Conservation (phyloP, 1,140 invertebrate genomes). For the Drosophila sulfurigaster region DNA sequence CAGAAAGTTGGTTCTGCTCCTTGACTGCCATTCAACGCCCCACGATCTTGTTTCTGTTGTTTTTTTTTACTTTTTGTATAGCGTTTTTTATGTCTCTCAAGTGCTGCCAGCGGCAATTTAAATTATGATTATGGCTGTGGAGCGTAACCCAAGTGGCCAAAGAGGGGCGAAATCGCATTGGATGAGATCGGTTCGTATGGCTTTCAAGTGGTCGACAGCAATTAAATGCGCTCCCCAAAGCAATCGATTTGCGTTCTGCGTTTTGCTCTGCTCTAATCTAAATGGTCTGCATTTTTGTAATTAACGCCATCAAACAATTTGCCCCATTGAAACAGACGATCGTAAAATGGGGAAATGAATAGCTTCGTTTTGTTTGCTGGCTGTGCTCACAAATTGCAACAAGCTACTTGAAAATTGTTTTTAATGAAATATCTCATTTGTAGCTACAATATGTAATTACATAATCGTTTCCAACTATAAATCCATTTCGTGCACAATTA, state of each 20-base stretch:
- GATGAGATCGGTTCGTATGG: slow-evolving; percentile 7
- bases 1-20: slow-evolving; percentile 7
- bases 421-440: slow-evolving; percentile 36
- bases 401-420: slow-evolving; percentile 48
- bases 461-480: slow-evolving; percentile 7
- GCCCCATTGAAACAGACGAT: slow-evolving; percentile 17
- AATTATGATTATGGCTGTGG: slow-evolving; percentile 57
- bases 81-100: slow-evolving; percentile 35
- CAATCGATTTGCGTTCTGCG: slow-evolving; percentile 42
- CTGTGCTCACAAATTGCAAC: slow-evolving; percentile 22
- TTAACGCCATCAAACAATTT: slow-evolving; percentile 55
- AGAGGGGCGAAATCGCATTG: neutral
- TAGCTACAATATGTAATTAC: slow-evolving; percentile 17
- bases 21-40: slow-evolving; percentile 34
- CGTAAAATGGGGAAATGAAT: slow-evolving; percentile 44
- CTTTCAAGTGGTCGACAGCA: slow-evolving; percentile 47
- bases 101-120: slow-evolving; percentile 51
- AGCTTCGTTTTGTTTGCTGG: slow-evolving; percentile 28
- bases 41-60: slow-evolving; percentile 29
- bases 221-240: slow-evolving; percentile 36
- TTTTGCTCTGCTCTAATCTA: slow-evolving; percentile 42
- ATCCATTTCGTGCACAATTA: slow-evolving; percentile 10
- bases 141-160: slow-evolving; percentile 49
- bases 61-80: too few species aligned
- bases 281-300: slow-evolving; percentile 55